Conservation (phyloP, 2,113 vertebrate genomes). For the Lichenostomus cassidix region DNA sequence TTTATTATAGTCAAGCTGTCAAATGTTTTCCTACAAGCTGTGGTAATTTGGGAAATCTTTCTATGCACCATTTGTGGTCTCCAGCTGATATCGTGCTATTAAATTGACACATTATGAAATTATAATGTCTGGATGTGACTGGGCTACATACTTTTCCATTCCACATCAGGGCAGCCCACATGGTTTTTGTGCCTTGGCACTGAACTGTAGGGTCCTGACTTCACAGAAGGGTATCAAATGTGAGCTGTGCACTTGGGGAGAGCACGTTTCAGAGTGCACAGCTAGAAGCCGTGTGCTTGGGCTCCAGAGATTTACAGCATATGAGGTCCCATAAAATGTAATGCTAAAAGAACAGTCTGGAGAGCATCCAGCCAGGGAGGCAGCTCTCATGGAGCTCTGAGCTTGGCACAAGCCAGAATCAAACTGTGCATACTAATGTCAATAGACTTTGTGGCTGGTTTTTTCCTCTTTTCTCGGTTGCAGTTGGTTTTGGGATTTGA, state of each 20-base stretch:
- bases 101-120: conserved; percentile 2
- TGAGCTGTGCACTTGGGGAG: neutral
- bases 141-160: neutral
- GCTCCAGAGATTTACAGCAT: neutral
- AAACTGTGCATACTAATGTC: neutral
- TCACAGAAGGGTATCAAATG: neutral
- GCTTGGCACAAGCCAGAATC: neutral
- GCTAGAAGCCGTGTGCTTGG: neutral
- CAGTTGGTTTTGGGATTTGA: neutral
- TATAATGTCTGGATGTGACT: neutral
- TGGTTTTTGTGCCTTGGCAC: neutral
- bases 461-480: neutral
- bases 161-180: neutral
- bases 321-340: neutral
- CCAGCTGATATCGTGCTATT: neutral
- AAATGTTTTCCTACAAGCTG: neutral
- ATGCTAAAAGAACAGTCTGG: neutral
- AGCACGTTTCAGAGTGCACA: neutral
- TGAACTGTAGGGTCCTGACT: neutral
- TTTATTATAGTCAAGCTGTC: neutral
- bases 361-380: neutral
- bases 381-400: neutral
- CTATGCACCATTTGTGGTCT: neutral
- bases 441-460: neutral
- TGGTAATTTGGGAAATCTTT: neutral